A percentile compares a stretch with the other conserved stretches of the same genome.
Evolutionary conservation across 2,797 vertebrate species (phyloP).

Genomic region (Luscinia megarhynchos): DNA sequence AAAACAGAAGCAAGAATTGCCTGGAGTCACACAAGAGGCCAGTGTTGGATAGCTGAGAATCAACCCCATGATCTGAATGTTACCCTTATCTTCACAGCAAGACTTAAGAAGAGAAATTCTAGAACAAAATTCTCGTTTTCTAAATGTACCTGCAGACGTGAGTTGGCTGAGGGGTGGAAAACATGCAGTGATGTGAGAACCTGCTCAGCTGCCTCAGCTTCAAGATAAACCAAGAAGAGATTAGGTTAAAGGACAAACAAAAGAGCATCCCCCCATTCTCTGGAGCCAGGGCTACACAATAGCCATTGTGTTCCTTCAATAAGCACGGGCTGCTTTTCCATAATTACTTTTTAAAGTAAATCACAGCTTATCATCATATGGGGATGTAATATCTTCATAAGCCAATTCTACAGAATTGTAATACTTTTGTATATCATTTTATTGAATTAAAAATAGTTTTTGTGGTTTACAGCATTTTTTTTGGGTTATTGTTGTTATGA

Average conservation of each 20-base stretch:
- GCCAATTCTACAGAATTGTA: neutral
- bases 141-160: slow-evolving; percentile 26
- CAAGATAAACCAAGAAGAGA: slow-evolving; percentile 58
- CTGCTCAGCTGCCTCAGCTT: neutral
- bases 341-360: slow-evolving; percentile 34
- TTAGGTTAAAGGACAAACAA: slow-evolving; percentile 66
- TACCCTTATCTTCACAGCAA: slow-evolving; percentile 29
- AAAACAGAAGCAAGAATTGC: neutral
- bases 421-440: neutral
- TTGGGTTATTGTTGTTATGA: neutral
- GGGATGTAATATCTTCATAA: slow-evolving; percentile 32
- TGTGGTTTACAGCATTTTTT: neutral
- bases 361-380: slow-evolving; percentile 8
- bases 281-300: slow-evolving; percentile 27
- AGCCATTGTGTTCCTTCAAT: slow-evolving; percentile 20
- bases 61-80: slow-evolving; percentile 59
- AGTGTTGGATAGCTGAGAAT: slow-evolving; percentile 51
- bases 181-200: slow-evolving; percentile 49
- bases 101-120: slow-evolving; percentile 59
- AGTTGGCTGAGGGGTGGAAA: slow-evolving; percentile 33
- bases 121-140: slow-evolving; percentile 60
- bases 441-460: neutral
- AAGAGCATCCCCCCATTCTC: neutral
- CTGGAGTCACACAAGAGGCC: slow-evolving; percentile 46
- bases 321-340: neutral